These are phyloP conservation scores for Trypoxylon attenuatum DNA, from an alignment of 2,888 invertebrate species.

Conservation along the genomic window DNA sequence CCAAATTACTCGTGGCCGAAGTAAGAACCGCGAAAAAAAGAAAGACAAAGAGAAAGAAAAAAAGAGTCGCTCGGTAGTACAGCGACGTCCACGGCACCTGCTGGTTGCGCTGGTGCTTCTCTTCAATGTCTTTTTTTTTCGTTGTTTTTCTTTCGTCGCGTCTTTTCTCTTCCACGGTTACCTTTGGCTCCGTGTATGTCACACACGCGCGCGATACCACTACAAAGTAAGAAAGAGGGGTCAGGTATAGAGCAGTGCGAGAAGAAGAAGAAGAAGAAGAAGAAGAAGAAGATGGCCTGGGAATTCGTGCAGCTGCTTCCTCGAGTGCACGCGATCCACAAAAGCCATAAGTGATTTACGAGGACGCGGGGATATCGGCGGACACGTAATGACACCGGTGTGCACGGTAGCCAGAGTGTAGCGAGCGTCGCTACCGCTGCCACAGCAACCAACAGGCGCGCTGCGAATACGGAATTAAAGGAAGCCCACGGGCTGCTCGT, in stretches of 20 bases:
- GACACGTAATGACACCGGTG: constrained; percentile 55
- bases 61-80: neutral
- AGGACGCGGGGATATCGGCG: constrained; percentile 50
- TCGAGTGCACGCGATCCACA: constrained; percentile 50
- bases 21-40: neutral
- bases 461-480: constrained; percentile 50
- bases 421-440: too few species aligned
- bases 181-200: too few species aligned
- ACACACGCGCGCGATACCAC: too few species aligned
- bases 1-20: constrained; percentile 1
- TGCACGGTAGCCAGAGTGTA: constrained; percentile 37
- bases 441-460: too few species aligned
- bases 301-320: constrained; percentile 52
- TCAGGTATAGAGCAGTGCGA: too few species aligned
- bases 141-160: constrained; percentile 28
- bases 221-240: too few species aligned
- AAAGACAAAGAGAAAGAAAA: neutral
- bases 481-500: constrained; percentile 31
- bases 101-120: too few species aligned
- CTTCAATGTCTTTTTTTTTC: constrained; percentile 6
- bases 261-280: too few species aligned
- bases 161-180: constrained; percentile 6
- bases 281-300: constrained; percentile 48
- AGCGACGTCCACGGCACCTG: constrained; percentile 18
- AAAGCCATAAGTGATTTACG: constrained; percentile 60